phyloP scores from a whole-genome alignment of 2,888 invertebrate species.

The Aleiodes alternator region DNA sequence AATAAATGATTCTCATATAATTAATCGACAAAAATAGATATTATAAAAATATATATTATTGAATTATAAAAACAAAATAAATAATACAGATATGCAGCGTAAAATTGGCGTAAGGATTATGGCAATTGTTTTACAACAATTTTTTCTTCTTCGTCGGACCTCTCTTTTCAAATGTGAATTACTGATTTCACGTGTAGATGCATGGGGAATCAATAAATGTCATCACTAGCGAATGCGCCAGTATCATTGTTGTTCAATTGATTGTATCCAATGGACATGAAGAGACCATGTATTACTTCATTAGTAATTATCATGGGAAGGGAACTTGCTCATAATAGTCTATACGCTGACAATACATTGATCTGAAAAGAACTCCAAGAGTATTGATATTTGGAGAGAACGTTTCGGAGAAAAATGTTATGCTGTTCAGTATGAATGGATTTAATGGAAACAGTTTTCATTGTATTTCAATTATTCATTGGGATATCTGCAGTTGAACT shows the following conservation, averaged over 20 bases:
- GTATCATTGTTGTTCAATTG: constrained; percentile 14
- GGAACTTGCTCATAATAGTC: constrained; percentile 22
- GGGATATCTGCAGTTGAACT: too few relatives aligned
- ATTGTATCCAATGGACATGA: not conserved
- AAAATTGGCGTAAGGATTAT: not conserved
- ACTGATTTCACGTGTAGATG: constrained; percentile 9
- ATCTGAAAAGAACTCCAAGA: too few relatives aligned
- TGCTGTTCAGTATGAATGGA: too few relatives aligned
- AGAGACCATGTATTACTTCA: not conserved
- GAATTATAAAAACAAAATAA: not conserved
- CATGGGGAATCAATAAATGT: constrained; percentile 2
- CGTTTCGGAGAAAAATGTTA: too few relatives aligned
- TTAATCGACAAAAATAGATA: constrained; percentile 22
- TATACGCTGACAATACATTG: not conserved
- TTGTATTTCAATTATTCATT: too few relatives aligned
- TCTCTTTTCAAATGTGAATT: constrained; percentile 4
- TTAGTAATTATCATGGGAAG: constrained; percentile 14
- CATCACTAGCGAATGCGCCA: not conserved
- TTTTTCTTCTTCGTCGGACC: not conserved
- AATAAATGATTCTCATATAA: constrained; percentile 16
- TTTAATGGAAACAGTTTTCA: too few relatives aligned
- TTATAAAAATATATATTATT: constrained; percentile 24
- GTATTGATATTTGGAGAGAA: too few relatives aligned
- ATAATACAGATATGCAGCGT: not conserved
- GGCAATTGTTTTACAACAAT: constrained; percentile 13